Evolutionary conservation across 1,140 invertebrate species (phyloP), one percentile per base, ranked within the genome.

Genomic region (Olivierus martensii): DNA sequence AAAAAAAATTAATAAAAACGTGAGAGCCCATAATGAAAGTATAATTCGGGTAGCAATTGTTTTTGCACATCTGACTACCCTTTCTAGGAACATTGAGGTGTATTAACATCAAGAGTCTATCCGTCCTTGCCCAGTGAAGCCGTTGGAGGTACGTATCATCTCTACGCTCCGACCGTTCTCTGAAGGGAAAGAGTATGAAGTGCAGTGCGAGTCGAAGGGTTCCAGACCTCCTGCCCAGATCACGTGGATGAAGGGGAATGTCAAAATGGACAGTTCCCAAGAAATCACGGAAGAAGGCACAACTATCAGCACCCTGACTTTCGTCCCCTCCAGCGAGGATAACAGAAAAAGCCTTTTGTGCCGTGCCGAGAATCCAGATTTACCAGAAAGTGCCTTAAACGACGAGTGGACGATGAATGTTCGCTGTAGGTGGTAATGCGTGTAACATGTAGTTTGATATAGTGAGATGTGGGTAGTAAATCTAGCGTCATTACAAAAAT

Each of bases 341-440:
- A 79, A 84, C 46, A 84, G 83, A n/a, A 84, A 81, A 62, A 82
- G 79, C 66, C 69, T 91, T 57, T 78, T 81, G 3, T 91, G 87
- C 67, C 76, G 82, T 52, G 82, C 86, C 9, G 83, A 87, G 66
- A 90, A 90, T 69, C 79, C 82, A 64, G 49, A 51, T 3, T 57
- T 56, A 43, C 42, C 51, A 14, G 49, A 56, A 7, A 57, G 49
- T 51, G 59, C 55, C 46, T 46, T 62, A 36, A 54, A 62, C 34
- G 59, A 62, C 15, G 52, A 54, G 21, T 51, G 55, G 45, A 43
- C 39, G 18, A 51, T 62, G 1, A 59, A 57, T 42, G 51, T 62
- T 22, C 52, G 55, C 37, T 62, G 61, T 62, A 49, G 59, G 61
- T 60, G 22, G 21, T 22, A 28, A 28, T 28, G 28, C 4, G 28